Evolutionary conservation across 2,888 invertebrate genomes (phyloP), one percentile per base, ranked within the genome.

Genomic region (Timema cristinae): DNA sequence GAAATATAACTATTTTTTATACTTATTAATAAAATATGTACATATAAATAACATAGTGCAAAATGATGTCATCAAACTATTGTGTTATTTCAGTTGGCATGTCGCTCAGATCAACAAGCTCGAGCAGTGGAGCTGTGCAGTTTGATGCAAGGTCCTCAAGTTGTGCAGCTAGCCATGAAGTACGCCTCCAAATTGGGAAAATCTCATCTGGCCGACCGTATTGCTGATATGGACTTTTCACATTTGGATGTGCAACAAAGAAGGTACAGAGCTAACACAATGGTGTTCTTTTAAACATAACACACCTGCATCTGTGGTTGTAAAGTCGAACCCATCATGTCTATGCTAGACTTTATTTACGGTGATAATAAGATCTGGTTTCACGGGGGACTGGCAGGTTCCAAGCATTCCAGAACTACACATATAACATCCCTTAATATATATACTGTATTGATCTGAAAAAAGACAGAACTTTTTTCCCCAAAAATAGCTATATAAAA

Each of bases 121-220:
- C 87, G 97, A 59, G 97, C 95, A 0, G 83, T 94, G 67, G 97
- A 97, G 82, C 84, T 97, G 16, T 92, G 95, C 81, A 90, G 93
- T 79, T 85, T 95, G 77, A 86, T 97, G 78, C 89, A 90, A 47
- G 91, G 92, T 78, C 88, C 90, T 2, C 90, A 91, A 66, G 84
- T 95, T 0, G 82, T 96, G 54, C 91, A 92, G 75, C 83, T 95
- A 54, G 95, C 95, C 0, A 90, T 93, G n/a, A 94, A 93, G 80
- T 97, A 96, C 82, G 94, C 96, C 0, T 88, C 90, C 0, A 89
- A 92, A 76, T 84, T 92, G 11, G 90, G 93, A 48, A 89, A 90
- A 77, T 87, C 89, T 77, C 90, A 92, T 78, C 84, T 97, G 66
- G 92, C 92, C 0, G 92, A 94, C 77, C 91, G 91, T 79, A 84